Percentiles rank a stretch among this genome's conserved stretches.
Evolutionary conservation across 2,888 invertebrate species (phyloP).

Genomic region (Eupithecia vulgata): DNA sequence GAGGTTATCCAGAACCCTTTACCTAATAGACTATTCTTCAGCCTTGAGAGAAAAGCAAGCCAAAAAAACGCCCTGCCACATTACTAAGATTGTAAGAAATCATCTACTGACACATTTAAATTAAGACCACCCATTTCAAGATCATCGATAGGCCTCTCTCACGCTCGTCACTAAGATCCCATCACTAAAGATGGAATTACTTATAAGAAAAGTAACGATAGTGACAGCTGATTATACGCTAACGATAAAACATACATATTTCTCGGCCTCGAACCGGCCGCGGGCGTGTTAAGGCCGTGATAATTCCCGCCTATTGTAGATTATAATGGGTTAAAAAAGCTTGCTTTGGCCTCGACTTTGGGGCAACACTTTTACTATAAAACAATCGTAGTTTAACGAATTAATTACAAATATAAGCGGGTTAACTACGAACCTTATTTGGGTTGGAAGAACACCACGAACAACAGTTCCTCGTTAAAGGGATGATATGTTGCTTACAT

Average conservation of each 20-base stretch:
- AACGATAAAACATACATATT: conserved; percentile 84
- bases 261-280: conserved; percentile 59
- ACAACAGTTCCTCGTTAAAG: no score
- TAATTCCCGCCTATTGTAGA: conserved; percentile 59
- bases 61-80: background rate
- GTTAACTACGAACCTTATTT: no score
- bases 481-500: no score
- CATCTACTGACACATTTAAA: background rate
- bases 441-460: no score
- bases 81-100: background rate
- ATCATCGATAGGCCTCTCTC: conserved; percentile 42
- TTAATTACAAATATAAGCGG: no score
- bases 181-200: conserved; percentile 76
- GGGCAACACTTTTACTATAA: no score
- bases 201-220: conserved; percentile 81
- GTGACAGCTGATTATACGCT: conserved; percentile 84
- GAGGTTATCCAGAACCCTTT: background rate
- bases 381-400: no score
- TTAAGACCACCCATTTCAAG: conserved; percentile 2
- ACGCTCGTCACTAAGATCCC: conserved; percentile 38
- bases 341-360: background rate
- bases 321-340: background rate
- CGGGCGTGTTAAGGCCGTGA: conserved; percentile 58
- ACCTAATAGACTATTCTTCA: background rate
- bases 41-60: background rate